Base-by-base conservation (phyloP, 2,113 vertebrate genomes). In the Xiphophorus hellerii region DNA sequence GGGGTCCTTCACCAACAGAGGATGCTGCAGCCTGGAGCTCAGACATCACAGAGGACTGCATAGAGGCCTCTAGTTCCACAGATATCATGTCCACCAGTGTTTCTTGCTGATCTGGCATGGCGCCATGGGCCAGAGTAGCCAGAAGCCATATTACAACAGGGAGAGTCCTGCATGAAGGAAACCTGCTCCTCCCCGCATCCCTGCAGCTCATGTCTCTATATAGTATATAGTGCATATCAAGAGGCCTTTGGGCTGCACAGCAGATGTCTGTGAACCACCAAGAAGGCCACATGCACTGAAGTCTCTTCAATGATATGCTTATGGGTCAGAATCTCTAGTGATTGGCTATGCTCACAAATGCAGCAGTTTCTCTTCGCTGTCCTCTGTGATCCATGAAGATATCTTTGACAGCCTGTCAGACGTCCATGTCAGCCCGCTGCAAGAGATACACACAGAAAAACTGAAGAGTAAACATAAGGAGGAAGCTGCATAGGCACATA, bases 11-110 rank as follows among this genome's bases (percentile, higher is more conserved):
- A 35, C 84, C 82, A 1, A 91, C 70, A 15, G 69, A 81, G 33
- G 92, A 82, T 28, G 76, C 73, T 11, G 95, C 85, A 83, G 95
- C 93, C 0, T 93, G 95, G 3, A 97, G 89, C 62, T 96, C 96
- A 0, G 95, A 92, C 6, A 97, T 95, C 76, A 96, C 88, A 27
- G 92, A 90, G 0, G 96, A 97, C 88, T 96, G 96, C 97, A 98
- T 97, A 80, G 97, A 98, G 1, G 97, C 97, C 90, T 98, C 97
- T 1, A 98, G 91, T 82, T 96, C 96, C 91, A 94, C 93, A 42
- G 91, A 78, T 39, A 96, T 93, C 92, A 95, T 95, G 92, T 96
- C 95, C 90, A 92, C 93, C 89, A 92, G 30, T 14, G 93, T 90
- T 31, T 95, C 95, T 2, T 90, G 87, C 76, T 93, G 94, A 4